Conservation (phyloP, 2,888 invertebrate genomes). For the Nemoura dubitans region DNA sequence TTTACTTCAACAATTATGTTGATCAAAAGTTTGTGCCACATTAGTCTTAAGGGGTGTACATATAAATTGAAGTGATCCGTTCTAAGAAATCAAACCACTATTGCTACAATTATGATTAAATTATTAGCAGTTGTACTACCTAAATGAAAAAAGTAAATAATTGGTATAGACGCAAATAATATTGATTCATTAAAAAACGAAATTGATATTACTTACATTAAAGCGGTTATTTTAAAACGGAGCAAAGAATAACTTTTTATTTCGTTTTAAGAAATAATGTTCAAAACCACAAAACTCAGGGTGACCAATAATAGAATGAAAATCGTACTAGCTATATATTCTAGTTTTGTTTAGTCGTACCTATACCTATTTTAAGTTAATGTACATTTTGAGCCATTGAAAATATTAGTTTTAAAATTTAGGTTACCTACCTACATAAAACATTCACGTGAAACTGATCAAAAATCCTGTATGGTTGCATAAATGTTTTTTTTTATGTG, state of each 20-base stretch:
- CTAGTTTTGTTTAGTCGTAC: conserved; percentile 4
- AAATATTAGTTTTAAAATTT: conserved; percentile 12
- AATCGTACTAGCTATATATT: not conserved
- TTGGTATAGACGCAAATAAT: not conserved
- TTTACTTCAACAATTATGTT: conserved; percentile 41
- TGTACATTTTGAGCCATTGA: not conserved
- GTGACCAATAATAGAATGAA: conserved; percentile 41
- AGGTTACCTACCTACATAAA: not conserved
- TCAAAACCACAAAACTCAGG: conserved; percentile 47
- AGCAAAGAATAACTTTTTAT: not conserved
- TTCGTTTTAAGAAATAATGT: conserved; percentile 35
- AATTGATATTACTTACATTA: not conserved
- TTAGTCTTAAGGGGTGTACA: conserved; percentile 44
- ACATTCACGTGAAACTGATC: conserved; percentile 8
- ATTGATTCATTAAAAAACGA: not conserved
- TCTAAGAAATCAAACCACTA: not conserved
- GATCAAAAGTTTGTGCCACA: conserved; percentile 48
- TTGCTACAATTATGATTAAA: not conserved
- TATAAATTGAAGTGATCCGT: conserved; percentile 7
- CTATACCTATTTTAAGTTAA: not conserved
- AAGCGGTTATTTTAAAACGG: not conserved
- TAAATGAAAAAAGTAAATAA: not conserved
- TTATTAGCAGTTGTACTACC: not conserved
- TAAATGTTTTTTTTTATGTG: conserved; percentile 42
- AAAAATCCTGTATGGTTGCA: conserved; percentile 24